These are phyloP conservation scores for Poeciliopsis paucimaculata DNA, from an alignment of 2,797 vertebrate species.

Conservation along the genomic window DNA sequence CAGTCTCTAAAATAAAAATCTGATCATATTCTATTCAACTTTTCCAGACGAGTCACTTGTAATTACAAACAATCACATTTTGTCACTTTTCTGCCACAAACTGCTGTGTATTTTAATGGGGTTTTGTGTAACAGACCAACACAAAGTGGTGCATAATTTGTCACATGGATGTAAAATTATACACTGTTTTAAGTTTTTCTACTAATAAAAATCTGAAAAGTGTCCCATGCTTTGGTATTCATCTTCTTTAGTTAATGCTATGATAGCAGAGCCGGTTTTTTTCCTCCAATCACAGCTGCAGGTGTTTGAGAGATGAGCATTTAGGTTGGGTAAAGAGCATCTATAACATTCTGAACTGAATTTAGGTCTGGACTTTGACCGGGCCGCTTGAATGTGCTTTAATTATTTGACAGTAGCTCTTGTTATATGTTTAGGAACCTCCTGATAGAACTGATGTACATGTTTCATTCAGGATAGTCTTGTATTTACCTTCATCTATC, in stretches of 20 bases:
- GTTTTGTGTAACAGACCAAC: background rate
- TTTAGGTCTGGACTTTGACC: background rate
- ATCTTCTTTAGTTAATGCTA: background rate
- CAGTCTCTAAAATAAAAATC: conserved; percentile 1
- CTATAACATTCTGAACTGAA: background rate
- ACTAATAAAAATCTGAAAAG: background rate
- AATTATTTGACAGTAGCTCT: background rate
- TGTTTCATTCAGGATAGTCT: background rate
- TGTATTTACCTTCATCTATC: background rate
- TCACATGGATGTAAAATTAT: background rate
- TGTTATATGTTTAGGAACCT: background rate
- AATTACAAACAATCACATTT: conserved; percentile 1
- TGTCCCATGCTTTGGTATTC: background rate
- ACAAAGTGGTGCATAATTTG: background rate
- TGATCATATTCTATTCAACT: background rate
- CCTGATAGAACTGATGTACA: background rate
- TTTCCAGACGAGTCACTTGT: background rate
- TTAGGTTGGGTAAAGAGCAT: background rate
- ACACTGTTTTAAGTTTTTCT: background rate
- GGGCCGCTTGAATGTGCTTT: background rate
- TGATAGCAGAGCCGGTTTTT: background rate
- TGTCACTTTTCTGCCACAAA: background rate
- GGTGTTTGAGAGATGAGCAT: background rate
- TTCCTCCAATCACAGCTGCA: background rate
- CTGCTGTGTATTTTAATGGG: background rate